Percentiles rank a stretch among this genome's conserved stretches.
phyloP scores from a whole-genome alignment of 2,888 invertebrate species.

The Drosophila lacicola region DNA sequence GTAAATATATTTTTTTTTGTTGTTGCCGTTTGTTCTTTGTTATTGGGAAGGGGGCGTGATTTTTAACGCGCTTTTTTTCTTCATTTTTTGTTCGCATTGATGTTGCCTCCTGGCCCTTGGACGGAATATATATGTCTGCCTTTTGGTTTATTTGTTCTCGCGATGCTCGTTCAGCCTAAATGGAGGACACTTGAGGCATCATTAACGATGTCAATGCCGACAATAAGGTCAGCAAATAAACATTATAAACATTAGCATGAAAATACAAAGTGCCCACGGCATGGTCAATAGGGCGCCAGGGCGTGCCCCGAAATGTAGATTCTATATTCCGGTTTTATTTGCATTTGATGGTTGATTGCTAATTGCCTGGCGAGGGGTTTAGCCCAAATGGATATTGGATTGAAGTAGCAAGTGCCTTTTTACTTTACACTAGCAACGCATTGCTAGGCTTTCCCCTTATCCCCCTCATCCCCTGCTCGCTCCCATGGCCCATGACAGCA shows the following conservation, averaged over 20 bases:
- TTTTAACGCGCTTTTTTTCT: constrained; percentile 55
- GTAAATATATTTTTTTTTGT: constrained; percentile 16
- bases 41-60: constrained; percentile 40
- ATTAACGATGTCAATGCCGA: constrained; percentile 77
- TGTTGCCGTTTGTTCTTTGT: constrained; percentile 7
- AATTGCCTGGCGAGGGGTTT: constrained; percentile 34
- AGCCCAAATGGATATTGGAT: constrained; percentile 32
- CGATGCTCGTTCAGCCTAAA: constrained; percentile 61
- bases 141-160: constrained; percentile 59
- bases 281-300: constrained; percentile 30
- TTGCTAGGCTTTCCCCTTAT: constrained; percentile 28
- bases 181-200: constrained; percentile 78
- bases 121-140: constrained; percentile 20
- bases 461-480: too few species aligned
- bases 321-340: constrained; percentile 34
- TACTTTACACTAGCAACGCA: constrained; percentile 28
- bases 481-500: background rate
- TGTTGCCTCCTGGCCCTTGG: constrained; percentile 13
- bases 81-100: constrained; percentile 30
- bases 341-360: constrained; percentile 59
- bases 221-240: constrained; percentile 70
- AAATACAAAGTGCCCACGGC: constrained; percentile 39
- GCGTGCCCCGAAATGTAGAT: constrained; percentile 1
- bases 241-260: constrained; percentile 57
- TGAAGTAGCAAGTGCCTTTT: constrained; percentile 34